phyloP scores from a whole-genome alignment of 30 jellyfish, hydroid and myxozoan species.

The Aurelia aurita region DNA sequence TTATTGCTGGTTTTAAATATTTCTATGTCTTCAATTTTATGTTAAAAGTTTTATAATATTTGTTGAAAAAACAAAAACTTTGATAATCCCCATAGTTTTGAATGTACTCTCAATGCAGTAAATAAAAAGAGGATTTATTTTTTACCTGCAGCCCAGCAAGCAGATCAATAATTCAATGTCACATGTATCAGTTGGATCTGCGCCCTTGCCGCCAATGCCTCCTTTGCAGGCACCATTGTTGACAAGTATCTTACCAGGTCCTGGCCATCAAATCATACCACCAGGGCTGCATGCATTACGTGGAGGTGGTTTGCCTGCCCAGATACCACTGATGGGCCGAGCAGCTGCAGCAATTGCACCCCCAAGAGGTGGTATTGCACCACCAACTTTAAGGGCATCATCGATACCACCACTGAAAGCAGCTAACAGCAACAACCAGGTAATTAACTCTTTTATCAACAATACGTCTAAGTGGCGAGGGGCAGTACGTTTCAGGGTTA shows the following conservation, averaged over 20 bases:
- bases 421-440: conserved; percentile 80
- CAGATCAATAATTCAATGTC: conserved; percentile 74
- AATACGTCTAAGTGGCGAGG: no score
- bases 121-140: no score
- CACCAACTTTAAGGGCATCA: conserved; percentile 69
- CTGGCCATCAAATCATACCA: conserved; percentile 88
- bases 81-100: no score
- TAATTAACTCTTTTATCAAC: background rate
- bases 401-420: conserved; percentile 87
- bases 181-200: conserved; percentile 90
- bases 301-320: conserved; percentile 89
- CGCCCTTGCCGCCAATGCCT: conserved; percentile 96
- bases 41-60: no score
- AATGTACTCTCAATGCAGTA: no score
- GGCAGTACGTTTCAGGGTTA: no score
- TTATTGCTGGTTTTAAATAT: no score
- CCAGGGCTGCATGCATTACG: conserved; percentile 89
- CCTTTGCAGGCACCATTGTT: conserved; percentile 89
- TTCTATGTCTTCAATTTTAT: no score
- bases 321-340: conserved; percentile 87
- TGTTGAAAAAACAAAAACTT: no score
- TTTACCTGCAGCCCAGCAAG: conserved; percentile 76
- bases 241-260: conserved; percentile 86
- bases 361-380: conserved; percentile 85
- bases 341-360: conserved; percentile 97